Base-by-base conservation (phyloP, 2,888 invertebrate species). In the Platypus cylindrus region DNA sequence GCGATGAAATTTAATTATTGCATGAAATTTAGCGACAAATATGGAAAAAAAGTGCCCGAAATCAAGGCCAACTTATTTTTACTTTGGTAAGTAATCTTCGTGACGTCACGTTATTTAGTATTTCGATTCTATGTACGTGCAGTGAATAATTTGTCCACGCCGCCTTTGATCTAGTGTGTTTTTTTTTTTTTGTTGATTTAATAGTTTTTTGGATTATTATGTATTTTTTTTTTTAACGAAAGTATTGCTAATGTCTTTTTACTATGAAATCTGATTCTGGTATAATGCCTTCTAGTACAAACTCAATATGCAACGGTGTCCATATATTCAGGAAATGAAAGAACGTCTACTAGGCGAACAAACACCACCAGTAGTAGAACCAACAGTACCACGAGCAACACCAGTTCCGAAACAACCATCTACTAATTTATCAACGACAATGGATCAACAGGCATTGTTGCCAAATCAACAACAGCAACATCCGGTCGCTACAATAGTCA, bases 301-400 rank as follows among this genome's bases (percentile, higher is more conserved):
- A 52, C 48, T 58, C 39, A 75, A 71, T 65, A 81, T 80, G 80
- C 81, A 80, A 71, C 76, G 85, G 67, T 86, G 84, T 70, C 86
- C 86, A 56, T 86, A 86, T 70, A 78, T 86, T 66, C 83, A 85
- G 72, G 86, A 86, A 75, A 86, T 86, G 86, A 84, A 85, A 70
- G 85, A 86, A 75, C 80, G 86, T 57, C 70, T 86, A 66, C 72
- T 86, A 52, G 79, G 79, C 56, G 74, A 78, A 59, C 73, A 72
- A 58, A 62, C 72, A 55, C 72, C 73, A 48, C n/a, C n/a, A n/a
- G n/a, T n/a, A n/a, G 67, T 73, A 66, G 74, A 72, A 53, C 67
- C 68, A 51, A 65, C 73, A 54, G 64, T 66, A 40, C 63, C 67
- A 38, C n/a, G n/a, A n/a, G n/a, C n/a, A n/a, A n/a, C n/a, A n/a